Base-by-base conservation (phyloP, 2,888 invertebrate genomes). In the Lepidochrysops patricia region DNA sequence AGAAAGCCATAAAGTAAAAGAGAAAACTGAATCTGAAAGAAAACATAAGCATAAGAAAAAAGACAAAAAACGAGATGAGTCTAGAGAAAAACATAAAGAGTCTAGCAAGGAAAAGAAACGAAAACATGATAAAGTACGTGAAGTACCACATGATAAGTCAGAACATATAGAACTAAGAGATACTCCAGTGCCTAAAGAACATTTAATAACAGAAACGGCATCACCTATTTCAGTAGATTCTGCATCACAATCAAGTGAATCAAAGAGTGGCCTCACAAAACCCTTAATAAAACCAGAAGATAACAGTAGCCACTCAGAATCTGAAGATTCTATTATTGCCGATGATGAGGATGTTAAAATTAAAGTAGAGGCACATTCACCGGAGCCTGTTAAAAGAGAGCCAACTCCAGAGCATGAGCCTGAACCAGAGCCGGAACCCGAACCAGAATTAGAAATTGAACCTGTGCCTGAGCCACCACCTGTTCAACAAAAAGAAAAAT, bases 41-140 rank as follows among this genome's bases (percentile, higher is more conserved):
- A 90, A 90, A 68, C 91, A 91, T 66, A 92, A 92, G 72, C 91
- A 91, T 66, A 92, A 92, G 80, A 92, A 91, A 74, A 92, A 92
- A 74, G 92, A 92, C 66, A 93, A 93, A 70, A 93, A 92, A 71
- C 90, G 90, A 60, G 89, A 92, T 72, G 93, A 93, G 66, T 85
- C 86, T 15, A 91, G 91, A 68, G 92, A 92, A 54, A 91, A 91
- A 70, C 92, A 92, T 54, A 90, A 91, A 67, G 92, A 91, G 29
- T 78, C 81, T 1, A 83, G 67, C 69, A 90, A 89, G 72, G 87
- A 89, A 63, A 90, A 87, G 69, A 90, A 88, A 72, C 87, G 87
- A 63, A 91, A 90, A 74, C 90, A 90, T 77, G 91, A 91, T 15
- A 90, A 91, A 69, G 76, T 83, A 69, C 65, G 91, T 67, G 88